phyloP scores from a whole-genome alignment of 2,888 invertebrate genomes.

The Pocota personata region DNA sequence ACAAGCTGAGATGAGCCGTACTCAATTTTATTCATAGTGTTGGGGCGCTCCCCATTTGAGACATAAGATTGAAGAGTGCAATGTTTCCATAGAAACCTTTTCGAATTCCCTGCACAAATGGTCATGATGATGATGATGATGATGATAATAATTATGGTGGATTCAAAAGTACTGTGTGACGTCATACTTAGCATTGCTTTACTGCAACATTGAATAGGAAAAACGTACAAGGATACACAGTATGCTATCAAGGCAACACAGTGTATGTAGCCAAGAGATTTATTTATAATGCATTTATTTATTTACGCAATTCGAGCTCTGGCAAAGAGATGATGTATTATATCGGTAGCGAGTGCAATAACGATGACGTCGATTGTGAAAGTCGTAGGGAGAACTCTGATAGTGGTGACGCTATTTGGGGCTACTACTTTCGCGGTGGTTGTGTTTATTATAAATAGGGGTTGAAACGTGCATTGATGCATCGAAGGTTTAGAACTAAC shows the following conservation, averaged over 20 bases:
- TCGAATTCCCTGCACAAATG: conserved; percentile 24
- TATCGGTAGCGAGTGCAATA: conserved; percentile 27
- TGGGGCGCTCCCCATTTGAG: conserved; percentile 25
- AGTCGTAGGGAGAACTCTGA: conserved; percentile 28
- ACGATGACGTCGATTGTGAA: conserved; percentile 50
- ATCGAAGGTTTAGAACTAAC: conserved; percentile 19
- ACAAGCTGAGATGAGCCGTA: conserved; percentile 59
- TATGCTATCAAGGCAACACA: not conserved
- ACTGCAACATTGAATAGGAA: conserved; percentile 37
- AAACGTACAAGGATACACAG: conserved; percentile 39
- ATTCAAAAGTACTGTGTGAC: conserved; percentile 32
- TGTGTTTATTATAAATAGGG: conserved; percentile 42
- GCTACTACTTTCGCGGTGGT: conserved; percentile 14
- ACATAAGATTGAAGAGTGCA: conserved; percentile 33
- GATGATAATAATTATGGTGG: not conserved
- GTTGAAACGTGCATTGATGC: conserved; percentile 42
- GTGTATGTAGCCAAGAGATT: conserved; percentile 14
- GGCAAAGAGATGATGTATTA: conserved; percentile 41
- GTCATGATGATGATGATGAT: not conserved
- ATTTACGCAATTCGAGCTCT: conserved; percentile 46
- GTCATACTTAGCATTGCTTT: conserved; percentile 51
- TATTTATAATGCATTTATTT: conserved; percentile 11
- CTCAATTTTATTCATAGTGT: conserved; percentile 47
- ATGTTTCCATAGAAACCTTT: conserved; percentile 33
- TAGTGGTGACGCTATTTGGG: conserved; percentile 40